Base-by-base conservation (phyloP, 2,113 vertebrate genomes). In the Nibea coibor region DNA sequence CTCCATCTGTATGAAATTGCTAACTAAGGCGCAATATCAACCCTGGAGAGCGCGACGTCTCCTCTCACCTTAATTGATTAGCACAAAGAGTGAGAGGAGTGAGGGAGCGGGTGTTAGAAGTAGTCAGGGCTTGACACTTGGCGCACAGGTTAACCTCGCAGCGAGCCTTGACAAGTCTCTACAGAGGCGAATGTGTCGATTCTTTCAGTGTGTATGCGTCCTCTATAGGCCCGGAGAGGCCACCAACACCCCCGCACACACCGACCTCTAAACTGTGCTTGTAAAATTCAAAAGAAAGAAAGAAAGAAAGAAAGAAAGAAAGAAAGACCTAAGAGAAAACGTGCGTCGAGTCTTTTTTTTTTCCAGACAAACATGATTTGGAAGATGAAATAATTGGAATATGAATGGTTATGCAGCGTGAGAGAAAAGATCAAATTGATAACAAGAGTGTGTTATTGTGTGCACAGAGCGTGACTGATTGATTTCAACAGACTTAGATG, bases 111-210 rank as follows among this genome's bases (percentile, higher is more conserved):
- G 35, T 19, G 72, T 57, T 24, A 14, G 24, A 8, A 26, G 71
- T 4, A 51, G 72, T 76, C 58, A 9, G 86, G 80, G 81, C 80
- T 63, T 19, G 85, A 54, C 78, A 72, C 81, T 11, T 58, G 56
- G 72, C 65, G 58, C 75, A 42, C 81, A 61, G 81, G 79, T 83
- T 71, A 53, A 66, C 72, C 24, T 53, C 63, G 22, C 67, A 31
- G 74, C 66, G 39, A 73, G 61, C 56, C 54, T 20, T 43, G 64
- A 72, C 76, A 51, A 71, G 57, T 39, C 48, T 31, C 39, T 4
- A 1, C 53, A 58, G 28, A 42, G 61, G 65, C 68, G 22, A 71
- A 56, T 31, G 24, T 64, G 83, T 28, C 15, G 8, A 42, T 47
- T 66, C 61, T 17, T 51, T 10, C 56, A 26, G 53, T 22, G 5